A percentile compares a stretch with the other conserved stretches of the same genome.
Conservation (phyloP, 2,113 vertebrate genomes). For the Amazona vittata region DNA sequence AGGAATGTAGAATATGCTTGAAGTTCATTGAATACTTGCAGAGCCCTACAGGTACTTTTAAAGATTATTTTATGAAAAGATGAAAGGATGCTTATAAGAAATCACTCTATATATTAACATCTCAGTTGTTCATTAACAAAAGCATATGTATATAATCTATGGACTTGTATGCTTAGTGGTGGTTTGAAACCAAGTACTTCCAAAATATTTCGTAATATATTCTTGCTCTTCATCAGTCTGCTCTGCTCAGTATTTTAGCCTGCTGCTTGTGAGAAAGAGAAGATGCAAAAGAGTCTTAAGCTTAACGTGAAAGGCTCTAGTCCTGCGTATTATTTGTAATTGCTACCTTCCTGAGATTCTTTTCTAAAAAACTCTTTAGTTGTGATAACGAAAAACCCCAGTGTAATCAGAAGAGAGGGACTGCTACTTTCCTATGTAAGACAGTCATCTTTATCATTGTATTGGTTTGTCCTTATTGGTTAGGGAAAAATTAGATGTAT, state of each 20-base stretch:
- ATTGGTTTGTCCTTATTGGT: neutral
- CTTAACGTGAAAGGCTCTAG: neutral
- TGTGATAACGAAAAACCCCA: neutral
- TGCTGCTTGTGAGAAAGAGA: neutral
- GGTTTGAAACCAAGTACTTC: neutral
- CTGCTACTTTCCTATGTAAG: neutral
- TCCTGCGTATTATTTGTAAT: neutral
- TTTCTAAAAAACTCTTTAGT: neutral
- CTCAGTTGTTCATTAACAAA: neutral
- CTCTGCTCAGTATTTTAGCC: neutral
- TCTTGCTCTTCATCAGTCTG: neutral
- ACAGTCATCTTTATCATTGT: neutral
- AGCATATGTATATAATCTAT: fast-evolving
- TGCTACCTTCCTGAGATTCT: neutral
- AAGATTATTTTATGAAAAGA: neutral
- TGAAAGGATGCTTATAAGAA: neutral
- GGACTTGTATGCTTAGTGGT: neutral
- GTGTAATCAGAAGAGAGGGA: neutral
- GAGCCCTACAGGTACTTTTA: neutral
- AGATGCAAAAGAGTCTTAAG: neutral
- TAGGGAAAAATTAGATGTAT: neutral
- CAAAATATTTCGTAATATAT: neutral
- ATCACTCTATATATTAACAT: too few relatives aligned
- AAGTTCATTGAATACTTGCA: neutral
- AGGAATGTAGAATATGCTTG: neutral